Evolutionary conservation across 2,113 vertebrate species (phyloP).

Genomic region (Uria lomvia): DNA sequence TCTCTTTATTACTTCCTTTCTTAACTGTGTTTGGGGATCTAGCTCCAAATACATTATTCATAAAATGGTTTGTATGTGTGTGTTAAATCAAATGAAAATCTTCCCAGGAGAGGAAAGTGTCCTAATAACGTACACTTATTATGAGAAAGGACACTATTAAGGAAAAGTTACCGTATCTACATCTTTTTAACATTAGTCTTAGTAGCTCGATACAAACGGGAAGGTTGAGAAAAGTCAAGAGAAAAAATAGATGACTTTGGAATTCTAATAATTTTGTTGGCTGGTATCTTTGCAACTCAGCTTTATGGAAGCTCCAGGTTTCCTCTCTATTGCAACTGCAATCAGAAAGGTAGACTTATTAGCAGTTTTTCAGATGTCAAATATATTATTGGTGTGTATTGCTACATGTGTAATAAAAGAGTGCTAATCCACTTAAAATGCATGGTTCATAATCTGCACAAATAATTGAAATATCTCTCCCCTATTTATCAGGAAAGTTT

Average conservation of each 20-base stretch:
- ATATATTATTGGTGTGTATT: not conserved
- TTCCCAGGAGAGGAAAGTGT: conserved; percentile 16
- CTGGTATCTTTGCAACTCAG: not conserved
- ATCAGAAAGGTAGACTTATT: not conserved
- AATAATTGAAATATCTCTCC: not conserved
- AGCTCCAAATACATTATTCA: conserved; percentile 48
- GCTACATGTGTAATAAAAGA: not conserved
- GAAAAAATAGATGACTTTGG: not conserved
- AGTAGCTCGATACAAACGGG: not conserved
- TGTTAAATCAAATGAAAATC: conserved; percentile 43
- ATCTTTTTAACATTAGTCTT: conserved; percentile 10
- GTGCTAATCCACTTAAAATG: not conserved
- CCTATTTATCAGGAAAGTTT: not conserved
- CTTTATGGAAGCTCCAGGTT: not conserved
- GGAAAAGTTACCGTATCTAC: conserved; percentile 23
- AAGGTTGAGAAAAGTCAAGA: not conserved
- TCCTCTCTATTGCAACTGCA: not conserved
- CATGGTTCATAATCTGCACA: not conserved
- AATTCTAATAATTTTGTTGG: not conserved
- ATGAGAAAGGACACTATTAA: not conserved
- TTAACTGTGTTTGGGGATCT: conserved; percentile 31
- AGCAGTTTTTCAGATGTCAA: not conserved
- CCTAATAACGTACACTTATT: conserved; percentile 29
- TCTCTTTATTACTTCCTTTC: not conserved
- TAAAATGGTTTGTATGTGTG: conserved; percentile 30